phyloP scores from a whole-genome alignment of 2,888 invertebrate genomes.

The Stenchaetothrips biformis region DNA sequence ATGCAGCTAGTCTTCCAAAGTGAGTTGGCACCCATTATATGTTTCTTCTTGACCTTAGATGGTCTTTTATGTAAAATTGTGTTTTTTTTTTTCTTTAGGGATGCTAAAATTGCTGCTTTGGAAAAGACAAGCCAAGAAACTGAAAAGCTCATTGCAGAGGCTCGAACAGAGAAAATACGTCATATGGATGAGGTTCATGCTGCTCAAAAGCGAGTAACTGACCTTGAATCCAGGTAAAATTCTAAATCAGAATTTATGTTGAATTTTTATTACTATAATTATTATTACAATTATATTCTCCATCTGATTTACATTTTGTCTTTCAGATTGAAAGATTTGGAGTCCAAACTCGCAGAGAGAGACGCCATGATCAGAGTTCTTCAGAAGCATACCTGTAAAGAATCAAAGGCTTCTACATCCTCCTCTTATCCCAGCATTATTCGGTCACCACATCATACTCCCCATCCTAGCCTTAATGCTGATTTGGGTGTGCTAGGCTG shows the following conservation, averaged over 20 bases:
- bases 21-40: constrained; percentile 42
- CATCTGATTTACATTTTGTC: constrained; percentile 27
- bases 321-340: constrained; percentile 70
- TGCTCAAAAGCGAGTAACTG: constrained; percentile 78
- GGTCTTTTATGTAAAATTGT: constrained; percentile 29
- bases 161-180: constrained; percentile 76
- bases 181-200: constrained; percentile 86
- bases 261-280: not conserved
- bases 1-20: constrained; percentile 72
- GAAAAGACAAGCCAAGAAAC: constrained; percentile 79
- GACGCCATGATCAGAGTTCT: constrained; percentile 87
- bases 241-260: constrained; percentile 7
- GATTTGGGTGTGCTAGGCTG: constrained; percentile 49
- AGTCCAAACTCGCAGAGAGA: constrained; percentile 80
- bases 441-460: constrained; percentile 50
- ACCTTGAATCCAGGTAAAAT: constrained; percentile 72
- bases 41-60: not conserved
- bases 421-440: constrained; percentile 46
- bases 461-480: constrained; percentile 50
- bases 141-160: constrained; percentile 79
- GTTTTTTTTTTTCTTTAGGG: constrained; percentile 49
- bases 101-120: constrained; percentile 77
- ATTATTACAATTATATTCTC: not conserved
- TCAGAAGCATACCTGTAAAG: constrained; percentile 69
- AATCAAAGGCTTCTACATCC: constrained; percentile 55